Conservation (phyloP, 2,113 vertebrate genomes). For the Antechinus flavipes region DNA sequence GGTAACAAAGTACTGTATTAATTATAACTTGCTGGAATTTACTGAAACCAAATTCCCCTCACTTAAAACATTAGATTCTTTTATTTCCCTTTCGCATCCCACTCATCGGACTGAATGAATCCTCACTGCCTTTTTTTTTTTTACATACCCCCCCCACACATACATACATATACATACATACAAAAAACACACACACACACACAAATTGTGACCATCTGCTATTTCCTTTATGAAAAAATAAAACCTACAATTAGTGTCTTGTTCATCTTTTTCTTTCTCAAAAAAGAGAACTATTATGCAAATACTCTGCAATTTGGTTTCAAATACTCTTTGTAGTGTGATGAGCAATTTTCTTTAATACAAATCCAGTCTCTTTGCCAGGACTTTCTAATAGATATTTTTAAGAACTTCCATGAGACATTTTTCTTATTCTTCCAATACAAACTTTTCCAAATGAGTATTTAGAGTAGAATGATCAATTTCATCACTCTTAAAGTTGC, state of each 20-base stretch:
- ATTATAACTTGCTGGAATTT: constrained; percentile 71
- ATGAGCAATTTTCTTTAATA: constrained; percentile 88
- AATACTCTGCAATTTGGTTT: constrained; percentile 88
- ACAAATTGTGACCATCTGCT: constrained; percentile 84
- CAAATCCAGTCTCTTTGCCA: constrained; percentile 83
- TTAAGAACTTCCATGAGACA: constrained; percentile 48
- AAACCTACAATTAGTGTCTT: constrained; percentile 86
- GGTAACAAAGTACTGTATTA: constrained; percentile 47
- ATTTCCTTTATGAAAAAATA: constrained; percentile 80
- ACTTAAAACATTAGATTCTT: constrained; percentile 68
- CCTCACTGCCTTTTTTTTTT: constrained; percentile 61
- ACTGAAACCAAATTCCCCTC: constrained; percentile 64
- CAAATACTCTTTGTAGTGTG: constrained; percentile 86
- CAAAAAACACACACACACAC: constrained; percentile 53
- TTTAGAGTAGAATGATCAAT: constrained; percentile 62
- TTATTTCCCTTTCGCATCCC: constrained; percentile 49
- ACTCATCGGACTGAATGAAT: constrained; percentile 67
- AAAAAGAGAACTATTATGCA: constrained; percentile 86
- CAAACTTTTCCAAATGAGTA: constrained; percentile 66
- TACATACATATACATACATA: constrained; percentile 61
- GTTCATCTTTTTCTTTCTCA: constrained; percentile 82
- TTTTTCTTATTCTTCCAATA: constrained; percentile 64
- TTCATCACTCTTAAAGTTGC: constrained; percentile 65
- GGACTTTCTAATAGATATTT: constrained; percentile 71
- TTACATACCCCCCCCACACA: constrained; percentile 54